Evolutionary conservation across 2,888 invertebrate species (phyloP).

Genomic region (Leptogaster cylindrica): DNA sequence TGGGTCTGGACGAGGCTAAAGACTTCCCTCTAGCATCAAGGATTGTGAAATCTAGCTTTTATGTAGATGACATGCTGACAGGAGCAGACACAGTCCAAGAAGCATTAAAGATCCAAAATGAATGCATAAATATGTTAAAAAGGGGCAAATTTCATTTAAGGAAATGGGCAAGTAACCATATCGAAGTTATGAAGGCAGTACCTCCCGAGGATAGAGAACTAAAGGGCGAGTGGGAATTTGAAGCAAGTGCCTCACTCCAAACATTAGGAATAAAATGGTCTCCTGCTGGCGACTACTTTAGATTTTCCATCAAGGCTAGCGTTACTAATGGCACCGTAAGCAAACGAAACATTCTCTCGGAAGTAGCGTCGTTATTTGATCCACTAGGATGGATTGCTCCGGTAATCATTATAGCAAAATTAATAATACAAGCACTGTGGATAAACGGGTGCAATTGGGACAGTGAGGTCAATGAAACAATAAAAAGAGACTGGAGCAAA

Average conservation of each 20-base stretch:
- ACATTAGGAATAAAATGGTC: neutral
- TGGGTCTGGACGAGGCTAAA: neutral
- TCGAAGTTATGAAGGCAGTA: neutral
- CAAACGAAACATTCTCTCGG: neutral
- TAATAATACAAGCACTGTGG: neutral
- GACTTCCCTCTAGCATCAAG: neutral
- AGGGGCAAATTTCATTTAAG: neutral
- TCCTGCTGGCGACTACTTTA: neutral
- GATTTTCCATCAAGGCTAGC: neutral
- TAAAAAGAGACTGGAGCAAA: neutral
- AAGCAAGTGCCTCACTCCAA: neutral
- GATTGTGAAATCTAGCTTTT: neutral
- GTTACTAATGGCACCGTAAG: neutral
- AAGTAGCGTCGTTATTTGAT: neutral
- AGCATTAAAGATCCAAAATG: neutral
- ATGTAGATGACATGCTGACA: neutral
- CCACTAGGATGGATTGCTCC: neutral
- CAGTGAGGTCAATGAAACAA: neutral
- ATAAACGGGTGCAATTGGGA: neutral
- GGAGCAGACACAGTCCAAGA: neutral
- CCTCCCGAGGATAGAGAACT: neutral
- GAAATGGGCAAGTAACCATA: neutral
- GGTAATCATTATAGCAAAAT: neutral
- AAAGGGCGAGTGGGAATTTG: neutral
- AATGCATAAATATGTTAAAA: neutral